Conservation (phyloP, 2,113 vertebrate genomes). For the Crotalus viridis region DNA sequence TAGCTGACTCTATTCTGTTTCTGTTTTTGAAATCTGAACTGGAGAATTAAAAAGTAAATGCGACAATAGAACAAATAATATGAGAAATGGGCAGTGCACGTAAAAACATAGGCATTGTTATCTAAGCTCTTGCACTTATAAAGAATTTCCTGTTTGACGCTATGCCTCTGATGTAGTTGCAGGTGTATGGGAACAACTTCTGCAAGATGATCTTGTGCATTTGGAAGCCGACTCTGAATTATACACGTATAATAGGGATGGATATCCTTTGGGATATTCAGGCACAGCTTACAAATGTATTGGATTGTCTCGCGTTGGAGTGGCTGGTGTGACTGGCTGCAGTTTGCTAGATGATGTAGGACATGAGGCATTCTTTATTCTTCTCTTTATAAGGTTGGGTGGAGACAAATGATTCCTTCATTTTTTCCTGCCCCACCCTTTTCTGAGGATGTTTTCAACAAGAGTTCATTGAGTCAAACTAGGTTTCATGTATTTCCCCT, state of each 20-base stretch:
- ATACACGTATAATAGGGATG: background rate
- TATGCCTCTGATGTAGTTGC: background rate
- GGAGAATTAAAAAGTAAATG: background rate
- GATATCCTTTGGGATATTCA: background rate
- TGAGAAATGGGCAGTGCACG: background rate
- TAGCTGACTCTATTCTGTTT: background rate
- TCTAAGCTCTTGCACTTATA: background rate
- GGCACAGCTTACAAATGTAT: background rate
- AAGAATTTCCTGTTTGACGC: background rate
- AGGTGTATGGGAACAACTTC: background rate
- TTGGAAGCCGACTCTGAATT: background rate
- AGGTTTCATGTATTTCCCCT: background rate
- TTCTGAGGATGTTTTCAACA: conserved; percentile 1
- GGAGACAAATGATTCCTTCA: background rate
- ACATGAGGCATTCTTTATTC: background rate
- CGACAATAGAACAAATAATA: background rate
- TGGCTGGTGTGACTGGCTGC: background rate
- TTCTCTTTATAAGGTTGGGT: background rate
- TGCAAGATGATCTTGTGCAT: background rate
- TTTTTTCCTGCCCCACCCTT: background rate
- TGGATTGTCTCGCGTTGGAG: background rate
- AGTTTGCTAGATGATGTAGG: background rate
- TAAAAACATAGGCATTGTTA: background rate
- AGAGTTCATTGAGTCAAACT: background rate
- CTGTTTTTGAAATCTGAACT: background rate